A percentile compares a stretch with the other conserved stretches of the same genome.
Conservation (phyloP, 2,113 vertebrate genomes). For the Phyllostomus discolor region DNA sequence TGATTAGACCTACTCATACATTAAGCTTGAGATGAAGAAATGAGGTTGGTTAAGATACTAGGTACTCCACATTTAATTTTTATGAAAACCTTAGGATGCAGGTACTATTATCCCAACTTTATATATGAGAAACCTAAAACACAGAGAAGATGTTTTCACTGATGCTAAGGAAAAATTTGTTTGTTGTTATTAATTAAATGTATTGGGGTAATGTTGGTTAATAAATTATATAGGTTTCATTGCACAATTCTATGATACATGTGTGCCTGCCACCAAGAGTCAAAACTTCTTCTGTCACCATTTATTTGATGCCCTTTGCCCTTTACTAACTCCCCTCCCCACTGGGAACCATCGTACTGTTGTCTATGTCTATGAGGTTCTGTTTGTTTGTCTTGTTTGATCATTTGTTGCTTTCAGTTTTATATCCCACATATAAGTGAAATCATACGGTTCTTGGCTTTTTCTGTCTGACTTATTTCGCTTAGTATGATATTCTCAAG, state of each 20-base stretch:
- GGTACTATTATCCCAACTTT: background rate
- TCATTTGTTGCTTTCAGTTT: background rate
- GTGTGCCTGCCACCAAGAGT: background rate
- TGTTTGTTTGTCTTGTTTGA: background rate
- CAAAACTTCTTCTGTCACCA: background rate
- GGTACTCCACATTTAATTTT: background rate
- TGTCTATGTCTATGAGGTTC: background rate
- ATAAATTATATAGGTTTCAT: background rate
- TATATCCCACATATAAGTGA: background rate
- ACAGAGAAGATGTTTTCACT: background rate
- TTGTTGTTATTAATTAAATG: background rate
- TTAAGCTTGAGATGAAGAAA: background rate
- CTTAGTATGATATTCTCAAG: background rate
- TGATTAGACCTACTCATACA: background rate
- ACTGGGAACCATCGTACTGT: background rate
- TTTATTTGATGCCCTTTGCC: background rate
- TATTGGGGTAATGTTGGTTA: background rate
- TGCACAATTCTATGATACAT: background rate
- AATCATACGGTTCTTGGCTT: background rate
- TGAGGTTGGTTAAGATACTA: background rate
- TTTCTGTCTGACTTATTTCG: background rate
- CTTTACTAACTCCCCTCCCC: background rate
- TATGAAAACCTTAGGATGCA: background rate
- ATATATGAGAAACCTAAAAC: background rate
- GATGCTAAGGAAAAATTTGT: background rate